Percentiles rank a stretch among this genome's conserved stretches.
Evolutionary conservation across 2,113 vertebrate genomes (phyloP).

Genomic region (Andinoacara biseriatus): DNA sequence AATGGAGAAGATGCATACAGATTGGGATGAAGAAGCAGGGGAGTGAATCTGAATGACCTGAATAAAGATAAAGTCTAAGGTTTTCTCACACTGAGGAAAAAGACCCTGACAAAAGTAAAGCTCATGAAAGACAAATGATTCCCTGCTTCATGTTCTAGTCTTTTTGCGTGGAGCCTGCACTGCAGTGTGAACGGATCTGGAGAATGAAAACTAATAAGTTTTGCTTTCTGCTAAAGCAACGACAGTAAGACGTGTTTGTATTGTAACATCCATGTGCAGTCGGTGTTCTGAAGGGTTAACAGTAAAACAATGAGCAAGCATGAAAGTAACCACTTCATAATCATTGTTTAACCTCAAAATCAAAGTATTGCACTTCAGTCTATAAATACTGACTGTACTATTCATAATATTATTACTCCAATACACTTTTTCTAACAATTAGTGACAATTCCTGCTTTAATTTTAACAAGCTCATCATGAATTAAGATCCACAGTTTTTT

Average conservation of each 20-base stretch:
- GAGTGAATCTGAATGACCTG: constrained; percentile 12
- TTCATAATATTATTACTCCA: neutral
- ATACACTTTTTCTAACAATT: neutral
- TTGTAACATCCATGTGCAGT: neutral
- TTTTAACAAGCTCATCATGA: neutral
- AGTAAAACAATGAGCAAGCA: no score
- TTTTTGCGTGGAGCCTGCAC: neutral
- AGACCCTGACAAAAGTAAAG: neutral
- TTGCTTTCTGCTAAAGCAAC: neutral
- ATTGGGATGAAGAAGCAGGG: constrained; percentile 19
- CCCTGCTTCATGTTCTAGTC: neutral
- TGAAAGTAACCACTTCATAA: neutral
- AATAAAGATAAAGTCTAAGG: constrained; percentile 21
- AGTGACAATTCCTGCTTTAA: neutral
- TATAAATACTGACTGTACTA: no score
- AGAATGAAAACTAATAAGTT: neutral
- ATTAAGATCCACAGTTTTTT: neutral
- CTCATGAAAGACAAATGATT: neutral
- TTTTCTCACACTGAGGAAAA: neutral
- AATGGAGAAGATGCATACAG: constrained; percentile 28
- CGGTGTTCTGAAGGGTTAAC: no score
- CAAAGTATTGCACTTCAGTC: no score
- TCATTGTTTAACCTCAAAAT: neutral
- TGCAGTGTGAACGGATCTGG: neutral
- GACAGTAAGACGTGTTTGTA: neutral